These are phyloP conservation scores for Myrmophylax atrothorax DNA, from an alignment of 2,113 vertebrate species.

Conservation along the genomic window DNA sequence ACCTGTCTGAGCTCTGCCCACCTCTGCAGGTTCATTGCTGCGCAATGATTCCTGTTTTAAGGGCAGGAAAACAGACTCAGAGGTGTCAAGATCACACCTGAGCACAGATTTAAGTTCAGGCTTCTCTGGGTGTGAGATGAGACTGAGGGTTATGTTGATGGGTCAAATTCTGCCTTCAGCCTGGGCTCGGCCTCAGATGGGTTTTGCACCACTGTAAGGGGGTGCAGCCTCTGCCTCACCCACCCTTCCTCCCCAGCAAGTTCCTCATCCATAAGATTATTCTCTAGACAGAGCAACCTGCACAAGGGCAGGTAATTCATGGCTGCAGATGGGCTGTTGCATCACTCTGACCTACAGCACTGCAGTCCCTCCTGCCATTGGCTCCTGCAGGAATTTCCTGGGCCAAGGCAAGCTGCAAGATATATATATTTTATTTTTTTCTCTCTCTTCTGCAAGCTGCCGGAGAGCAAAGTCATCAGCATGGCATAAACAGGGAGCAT, in stretches of 20 bases:
- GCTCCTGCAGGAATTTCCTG: not conserved
- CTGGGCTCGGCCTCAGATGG: accelerated
- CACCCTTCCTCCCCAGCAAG: not conserved
- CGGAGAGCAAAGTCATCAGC: slow-evolving; percentile 15
- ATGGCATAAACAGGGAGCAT: not conserved
- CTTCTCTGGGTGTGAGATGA: not conserved
- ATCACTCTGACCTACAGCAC: not conserved
- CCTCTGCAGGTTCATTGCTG: accelerated
- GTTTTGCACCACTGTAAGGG: not conserved
- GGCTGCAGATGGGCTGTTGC: not conserved
- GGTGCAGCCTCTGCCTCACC: not conserved
- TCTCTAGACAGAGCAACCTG: not conserved
- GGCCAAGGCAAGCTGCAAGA: not conserved
- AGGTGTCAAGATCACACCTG: not conserved
- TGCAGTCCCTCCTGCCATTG: not conserved
- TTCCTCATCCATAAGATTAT: not conserved
- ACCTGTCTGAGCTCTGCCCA: not conserved
- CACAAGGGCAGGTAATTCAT: not conserved
- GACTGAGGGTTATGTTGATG: not conserved
- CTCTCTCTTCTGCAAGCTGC: not conserved
- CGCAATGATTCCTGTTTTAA: not conserved
- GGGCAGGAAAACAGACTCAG: not conserved
- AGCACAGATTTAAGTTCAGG: not conserved
- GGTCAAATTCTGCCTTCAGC: not conserved
- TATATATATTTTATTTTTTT: not conserved